Percentiles rank a stretch among this genome's conserved stretches.
Evolutionary conservation across 2,113 vertebrate genomes (phyloP).

Genomic region (Probosciger aterrimus): DNA sequence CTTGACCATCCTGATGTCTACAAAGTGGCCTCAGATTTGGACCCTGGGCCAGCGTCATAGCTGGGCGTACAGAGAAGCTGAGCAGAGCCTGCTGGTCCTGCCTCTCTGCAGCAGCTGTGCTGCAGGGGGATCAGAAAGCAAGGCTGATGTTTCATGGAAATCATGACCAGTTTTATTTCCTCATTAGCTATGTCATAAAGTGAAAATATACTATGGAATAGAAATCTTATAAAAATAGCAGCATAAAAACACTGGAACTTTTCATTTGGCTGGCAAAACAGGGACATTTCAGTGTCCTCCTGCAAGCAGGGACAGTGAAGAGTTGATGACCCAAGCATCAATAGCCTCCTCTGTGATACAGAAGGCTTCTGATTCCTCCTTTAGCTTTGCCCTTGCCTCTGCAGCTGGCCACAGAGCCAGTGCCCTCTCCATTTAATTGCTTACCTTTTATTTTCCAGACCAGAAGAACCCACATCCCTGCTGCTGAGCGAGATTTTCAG

Average conservation of each 20-base stretch:
- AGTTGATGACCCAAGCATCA: background rate
- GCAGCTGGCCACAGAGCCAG: background rate
- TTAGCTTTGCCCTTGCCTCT: background rate
- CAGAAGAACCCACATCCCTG: background rate
- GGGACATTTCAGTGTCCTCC: background rate
- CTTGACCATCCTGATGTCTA: background rate
- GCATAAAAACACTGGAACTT: background rate
- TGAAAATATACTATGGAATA: background rate
- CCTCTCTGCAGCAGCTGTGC: background rate
- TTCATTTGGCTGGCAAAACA: background rate
- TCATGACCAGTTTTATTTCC: background rate
- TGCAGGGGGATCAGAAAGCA: background rate
- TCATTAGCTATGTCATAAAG: background rate
- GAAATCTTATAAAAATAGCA: background rate
- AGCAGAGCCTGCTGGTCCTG: background rate
- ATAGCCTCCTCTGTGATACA: background rate
- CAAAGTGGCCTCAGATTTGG: background rate
- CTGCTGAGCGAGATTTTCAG: slow-evolving; percentile 30
- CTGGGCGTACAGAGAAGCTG: background rate
- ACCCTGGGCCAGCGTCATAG: background rate
- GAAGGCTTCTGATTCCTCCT: background rate
- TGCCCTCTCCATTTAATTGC: background rate
- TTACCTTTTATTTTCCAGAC: background rate
- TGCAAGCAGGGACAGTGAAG: background rate
- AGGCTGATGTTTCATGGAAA: background rate